Evolutionary conservation across 2,797 vertebrate species (phyloP).

Genomic region (Sebastes steindachneri): DNA sequence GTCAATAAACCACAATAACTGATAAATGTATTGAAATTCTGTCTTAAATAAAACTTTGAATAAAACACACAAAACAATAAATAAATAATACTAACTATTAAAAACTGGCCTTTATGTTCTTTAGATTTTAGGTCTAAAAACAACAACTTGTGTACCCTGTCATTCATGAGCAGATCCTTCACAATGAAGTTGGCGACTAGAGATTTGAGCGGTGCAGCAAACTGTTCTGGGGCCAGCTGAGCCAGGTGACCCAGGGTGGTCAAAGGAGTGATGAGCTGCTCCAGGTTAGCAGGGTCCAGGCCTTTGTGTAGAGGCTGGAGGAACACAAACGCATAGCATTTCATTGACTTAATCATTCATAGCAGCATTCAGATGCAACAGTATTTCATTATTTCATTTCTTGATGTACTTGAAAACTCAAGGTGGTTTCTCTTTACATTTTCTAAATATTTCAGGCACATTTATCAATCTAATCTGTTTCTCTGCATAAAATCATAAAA

Average conservation of each 20-base stretch:
- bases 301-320: conserved; percentile 94
- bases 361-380: not conserved
- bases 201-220: conserved; percentile 94
- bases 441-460: not conserved
- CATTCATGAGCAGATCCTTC: conserved; percentile 98
- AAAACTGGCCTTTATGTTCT: not conserved
- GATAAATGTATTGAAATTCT: not conserved
- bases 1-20: not conserved
- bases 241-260: conserved; percentile 97
- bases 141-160: conserved; percentile 83
- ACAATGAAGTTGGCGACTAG: conserved; percentile 98
- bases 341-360: not conserved
- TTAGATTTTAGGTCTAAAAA: not conserved
- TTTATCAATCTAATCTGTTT: not conserved
- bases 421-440: not conserved
- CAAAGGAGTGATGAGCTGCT: conserved; percentile 95
- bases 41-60: not conserved
- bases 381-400: not conserved
- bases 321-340: not conserved
- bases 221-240: conserved; percentile 96
- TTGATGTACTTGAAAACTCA: not conserved
- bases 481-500: not conserved
- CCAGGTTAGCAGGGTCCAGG: conserved; percentile 93
- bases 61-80: not conserved
- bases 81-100: not conserved